A percentile compares a stretch with the other conserved stretches of the same genome.
These are phyloP conservation scores for Lepidiolamprologus cunningtoni DNA, from an alignment of 2,113 vertebrate species.

Conservation along the genomic window DNA sequence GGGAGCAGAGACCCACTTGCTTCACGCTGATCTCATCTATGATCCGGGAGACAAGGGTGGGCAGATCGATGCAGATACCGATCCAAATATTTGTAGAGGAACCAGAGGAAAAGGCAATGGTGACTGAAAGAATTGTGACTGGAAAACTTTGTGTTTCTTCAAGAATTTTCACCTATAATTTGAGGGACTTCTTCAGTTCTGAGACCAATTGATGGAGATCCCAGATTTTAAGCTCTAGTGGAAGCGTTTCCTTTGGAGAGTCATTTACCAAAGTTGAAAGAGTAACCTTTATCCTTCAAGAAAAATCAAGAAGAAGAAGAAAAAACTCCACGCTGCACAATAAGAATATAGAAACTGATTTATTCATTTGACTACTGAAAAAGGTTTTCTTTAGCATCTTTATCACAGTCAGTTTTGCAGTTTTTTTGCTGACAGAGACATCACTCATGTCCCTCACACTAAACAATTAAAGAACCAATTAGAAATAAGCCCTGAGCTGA, in stretches of 20 bases:
- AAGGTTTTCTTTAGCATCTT: not conserved
- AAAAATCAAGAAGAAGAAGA: accelerated
- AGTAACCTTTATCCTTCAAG: not conserved
- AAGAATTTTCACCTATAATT: not conserved
- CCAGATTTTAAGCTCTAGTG: not conserved
- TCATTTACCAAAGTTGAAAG: not conserved
- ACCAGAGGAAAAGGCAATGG: not conserved
- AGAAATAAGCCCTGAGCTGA: not conserved
- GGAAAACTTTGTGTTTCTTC: not conserved
- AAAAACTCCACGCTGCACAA: not conserved
- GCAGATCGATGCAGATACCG: accelerated
- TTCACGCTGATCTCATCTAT: accelerated
- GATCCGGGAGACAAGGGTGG: accelerated
- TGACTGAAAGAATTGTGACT: not conserved
- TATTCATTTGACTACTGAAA: not conserved
- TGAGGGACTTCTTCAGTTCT: not conserved
- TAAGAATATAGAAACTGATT: not conserved
- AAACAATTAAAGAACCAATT: not conserved
- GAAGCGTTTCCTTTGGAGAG: not conserved
- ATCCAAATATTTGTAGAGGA: not conserved
- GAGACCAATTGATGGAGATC: not conserved
- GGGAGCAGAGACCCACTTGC: accelerated
- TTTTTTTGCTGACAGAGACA: not conserved
- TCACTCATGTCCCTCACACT: not conserved
- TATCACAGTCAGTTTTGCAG: accelerated